Conservation (phyloP, 2,113 vertebrate species). For the Alethe castanea region DNA sequence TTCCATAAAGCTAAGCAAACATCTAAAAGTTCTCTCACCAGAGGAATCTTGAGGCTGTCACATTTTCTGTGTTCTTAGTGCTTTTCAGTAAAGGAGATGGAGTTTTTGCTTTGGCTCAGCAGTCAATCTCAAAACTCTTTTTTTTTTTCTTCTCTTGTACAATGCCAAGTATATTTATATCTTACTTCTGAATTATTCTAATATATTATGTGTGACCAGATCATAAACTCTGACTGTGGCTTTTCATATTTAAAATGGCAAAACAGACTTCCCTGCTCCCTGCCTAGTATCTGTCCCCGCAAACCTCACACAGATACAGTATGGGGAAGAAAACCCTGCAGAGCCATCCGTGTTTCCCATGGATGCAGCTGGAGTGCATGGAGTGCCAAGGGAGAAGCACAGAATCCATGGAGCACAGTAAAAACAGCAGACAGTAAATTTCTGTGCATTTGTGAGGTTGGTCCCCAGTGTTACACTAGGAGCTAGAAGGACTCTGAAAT, state of each 20-base stretch:
- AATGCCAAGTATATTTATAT: background rate
- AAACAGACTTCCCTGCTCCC: background rate
- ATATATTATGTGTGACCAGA: background rate
- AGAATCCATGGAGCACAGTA: background rate
- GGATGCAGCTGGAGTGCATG: rapidly evolving
- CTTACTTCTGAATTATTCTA: background rate
- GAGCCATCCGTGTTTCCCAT: background rate
- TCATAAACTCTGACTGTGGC: background rate
- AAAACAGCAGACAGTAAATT: background rate
- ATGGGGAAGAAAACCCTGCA: background rate
- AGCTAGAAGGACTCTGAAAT: background rate
- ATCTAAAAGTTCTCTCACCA: background rate
- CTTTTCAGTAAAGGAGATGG: background rate
- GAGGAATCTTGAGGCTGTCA: background rate
- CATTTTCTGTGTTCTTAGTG: background rate
- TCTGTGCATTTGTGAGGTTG: background rate
- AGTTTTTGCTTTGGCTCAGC: background rate
- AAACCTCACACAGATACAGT: rapidly evolving
- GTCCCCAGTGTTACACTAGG: background rate
- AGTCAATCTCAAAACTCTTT: background rate
- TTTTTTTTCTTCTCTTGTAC: no score
- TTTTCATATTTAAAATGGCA: background rate
- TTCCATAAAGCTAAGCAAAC: background rate
- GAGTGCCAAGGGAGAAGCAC: background rate
- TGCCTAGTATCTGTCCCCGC: rapidly evolving